phyloP scores from a whole-genome alignment of 2,888 invertebrate genomes.

The Stenchaetothrips biformis region DNA sequence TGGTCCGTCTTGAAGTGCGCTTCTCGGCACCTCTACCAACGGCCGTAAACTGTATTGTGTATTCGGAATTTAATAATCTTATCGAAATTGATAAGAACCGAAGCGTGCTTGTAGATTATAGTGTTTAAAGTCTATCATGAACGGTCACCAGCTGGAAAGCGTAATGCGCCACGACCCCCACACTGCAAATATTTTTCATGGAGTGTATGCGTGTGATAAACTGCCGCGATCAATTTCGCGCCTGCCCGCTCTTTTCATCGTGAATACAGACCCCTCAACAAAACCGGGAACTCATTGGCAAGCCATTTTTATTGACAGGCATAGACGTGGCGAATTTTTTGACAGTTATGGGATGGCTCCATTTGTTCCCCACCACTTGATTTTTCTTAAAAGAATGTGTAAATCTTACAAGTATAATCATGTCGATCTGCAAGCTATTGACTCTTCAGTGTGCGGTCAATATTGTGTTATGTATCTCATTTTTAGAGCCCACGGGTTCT shows the following conservation, averaged over 20 bases:
- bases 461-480: background rate
- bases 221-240: background rate
- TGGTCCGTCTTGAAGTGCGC: constrained; percentile 25
- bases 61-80: constrained; percentile 41
- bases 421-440: background rate
- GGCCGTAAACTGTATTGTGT: constrained; percentile 39
- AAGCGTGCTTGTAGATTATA: constrained; percentile 36
- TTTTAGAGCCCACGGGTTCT: background rate
- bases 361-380: background rate
- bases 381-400: background rate
- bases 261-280: constrained; percentile 15
- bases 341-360: constrained; percentile 28
- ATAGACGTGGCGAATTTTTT: constrained; percentile 22
- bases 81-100: constrained; percentile 39
- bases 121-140: constrained; percentile 29
- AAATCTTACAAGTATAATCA: background rate
- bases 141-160: background rate
- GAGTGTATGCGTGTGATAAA: constrained; percentile 19
- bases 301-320: constrained; percentile 8
- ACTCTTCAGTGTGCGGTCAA: background rate
- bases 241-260: background rate
- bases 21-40: constrained; percentile 35
- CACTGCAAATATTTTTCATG: background rate
- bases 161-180: background rate
- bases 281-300: background rate